Evolutionary conservation across 1,140 invertebrate genomes (phyloP), one percentile per base, ranked within the genome.

Genomic region (Brachystomella parvula): DNA sequence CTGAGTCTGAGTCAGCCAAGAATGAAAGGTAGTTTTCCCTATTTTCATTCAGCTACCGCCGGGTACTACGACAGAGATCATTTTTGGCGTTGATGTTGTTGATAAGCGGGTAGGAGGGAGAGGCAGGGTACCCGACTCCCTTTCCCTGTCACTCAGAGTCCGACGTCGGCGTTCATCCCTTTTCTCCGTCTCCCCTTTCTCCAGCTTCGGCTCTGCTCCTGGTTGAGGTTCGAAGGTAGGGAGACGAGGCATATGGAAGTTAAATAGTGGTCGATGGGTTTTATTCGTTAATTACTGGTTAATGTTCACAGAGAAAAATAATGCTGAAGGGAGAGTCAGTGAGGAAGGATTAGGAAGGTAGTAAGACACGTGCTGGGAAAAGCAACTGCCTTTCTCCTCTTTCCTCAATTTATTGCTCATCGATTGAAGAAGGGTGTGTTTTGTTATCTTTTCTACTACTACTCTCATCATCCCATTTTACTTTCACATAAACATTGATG

Each of bases 221-320:
- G n/a, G 15, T n/a, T 9, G 9, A 39, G 26, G 9, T 59, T 59
- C 19, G 35, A 24, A 61, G 31, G 31, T 3, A 39, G 9, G 59
- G 12, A 29, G 33, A 12, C 3, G n/a, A 59, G 19, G 19, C 6
- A 39, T 39, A 19, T 15, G 28, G 58, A 60, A 61, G 39, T 66
- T 44, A 53, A 53, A 6, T n/a, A 9, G 6, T 6, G 58, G 28
- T 60, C 58, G 19, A 39, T 39, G 35, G 35, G 35, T 24, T 12
- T 29, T 67, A 67, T 63, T 61, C 66, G 61, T 68, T 68, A 68
- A 68, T 68, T 68, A 68, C 66, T 64, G 66, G 53, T 68, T 68
- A 68, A 68, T 68, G 66, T 68, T 64, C 66, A 39, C 57, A 53
- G 53, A 57, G 53, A 63, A 35, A 47, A 57, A 35, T 29, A 33